phyloP scores from a whole-genome alignment of 2,888 invertebrate genomes.

The Limnephilus lunatus region DNA sequence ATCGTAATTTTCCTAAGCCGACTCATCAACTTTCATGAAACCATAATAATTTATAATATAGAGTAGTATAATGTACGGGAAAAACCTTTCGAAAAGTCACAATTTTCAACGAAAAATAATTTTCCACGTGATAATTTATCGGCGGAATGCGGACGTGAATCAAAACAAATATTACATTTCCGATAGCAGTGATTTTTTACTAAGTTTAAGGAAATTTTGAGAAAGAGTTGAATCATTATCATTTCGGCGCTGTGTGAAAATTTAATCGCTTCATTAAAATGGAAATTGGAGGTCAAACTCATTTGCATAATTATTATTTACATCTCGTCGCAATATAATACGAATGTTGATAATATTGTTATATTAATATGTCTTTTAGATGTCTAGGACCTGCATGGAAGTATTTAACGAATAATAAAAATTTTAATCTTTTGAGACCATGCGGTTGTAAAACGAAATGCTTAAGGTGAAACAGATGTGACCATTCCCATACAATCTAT shows the following conservation, averaged over 20 bases:
- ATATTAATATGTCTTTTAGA: not conserved
- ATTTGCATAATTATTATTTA: not conserved
- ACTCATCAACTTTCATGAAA: too few species aligned
- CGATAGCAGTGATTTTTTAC: not conserved
- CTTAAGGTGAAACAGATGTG: too few species aligned
- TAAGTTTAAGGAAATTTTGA: not conserved
- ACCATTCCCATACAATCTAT: too few species aligned
- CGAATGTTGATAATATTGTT: not conserved
- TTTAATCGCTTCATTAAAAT: not conserved
- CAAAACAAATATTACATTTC: not conserved
- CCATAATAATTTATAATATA: too few species aligned
- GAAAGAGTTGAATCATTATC: not conserved
- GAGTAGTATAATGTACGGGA: too few species aligned
- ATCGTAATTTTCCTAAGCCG: too few species aligned
- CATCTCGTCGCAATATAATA: not conserved
- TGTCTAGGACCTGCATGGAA: too few species aligned
- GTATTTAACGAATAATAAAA: too few species aligned
- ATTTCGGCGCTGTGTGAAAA: not conserved
- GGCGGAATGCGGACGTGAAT: not conserved
- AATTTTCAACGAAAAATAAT: not conserved
- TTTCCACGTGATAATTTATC: not conserved
- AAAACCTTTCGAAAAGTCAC: not conserved
- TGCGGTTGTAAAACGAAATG: too few species aligned
- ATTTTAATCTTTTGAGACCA: too few species aligned
- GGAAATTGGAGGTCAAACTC: not conserved